Conservation (phyloP, 2,888 invertebrate species). For the Dusona sp. region DNA sequence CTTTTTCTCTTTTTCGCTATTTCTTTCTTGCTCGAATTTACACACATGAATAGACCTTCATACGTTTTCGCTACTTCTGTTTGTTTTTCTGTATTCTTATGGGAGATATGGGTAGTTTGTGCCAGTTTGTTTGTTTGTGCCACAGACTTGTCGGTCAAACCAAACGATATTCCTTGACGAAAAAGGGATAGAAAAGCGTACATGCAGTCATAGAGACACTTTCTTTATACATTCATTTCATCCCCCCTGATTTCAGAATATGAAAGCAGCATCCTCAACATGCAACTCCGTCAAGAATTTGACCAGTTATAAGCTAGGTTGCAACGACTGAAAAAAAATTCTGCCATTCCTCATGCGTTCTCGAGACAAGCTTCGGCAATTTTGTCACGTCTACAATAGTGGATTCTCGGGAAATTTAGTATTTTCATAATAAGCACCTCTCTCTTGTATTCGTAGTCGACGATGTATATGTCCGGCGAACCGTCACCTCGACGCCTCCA, state of each 20-base stretch:
- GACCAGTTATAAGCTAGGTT: neutral
- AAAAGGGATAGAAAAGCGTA: neutral
- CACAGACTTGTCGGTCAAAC: conserved; percentile 38
- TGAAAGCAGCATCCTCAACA: conserved; percentile 1
- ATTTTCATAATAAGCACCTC: conserved; percentile 48
- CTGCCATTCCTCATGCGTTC: neutral
- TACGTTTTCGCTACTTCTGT: conserved; percentile 42
- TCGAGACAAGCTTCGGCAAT: neutral
- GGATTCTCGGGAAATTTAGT: conserved; percentile 32
- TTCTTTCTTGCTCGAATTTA: neutral
- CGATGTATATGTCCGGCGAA: conserved; percentile 23
- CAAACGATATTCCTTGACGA: conserved; percentile 19
- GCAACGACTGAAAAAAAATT: neutral
- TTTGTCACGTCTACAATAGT: conserved; percentile 5
- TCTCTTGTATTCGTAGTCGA: neutral
- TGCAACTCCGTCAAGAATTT: conserved; percentile 1
- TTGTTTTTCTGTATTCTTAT: conserved; percentile 53
- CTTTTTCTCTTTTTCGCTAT: neutral
- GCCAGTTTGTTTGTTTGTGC: conserved; percentile 5
- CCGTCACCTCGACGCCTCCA: conserved; percentile 38
- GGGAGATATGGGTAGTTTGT: conserved; percentile 56
- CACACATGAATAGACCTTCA: neutral
- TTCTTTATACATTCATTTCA: conserved; percentile 22
- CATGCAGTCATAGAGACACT: conserved; percentile 42
- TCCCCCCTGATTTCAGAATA: conserved; percentile 4